These are phyloP conservation scores for Neodiprion pinetum DNA, from an alignment of 1,140 invertebrate species.

Conservation along the genomic window DNA sequence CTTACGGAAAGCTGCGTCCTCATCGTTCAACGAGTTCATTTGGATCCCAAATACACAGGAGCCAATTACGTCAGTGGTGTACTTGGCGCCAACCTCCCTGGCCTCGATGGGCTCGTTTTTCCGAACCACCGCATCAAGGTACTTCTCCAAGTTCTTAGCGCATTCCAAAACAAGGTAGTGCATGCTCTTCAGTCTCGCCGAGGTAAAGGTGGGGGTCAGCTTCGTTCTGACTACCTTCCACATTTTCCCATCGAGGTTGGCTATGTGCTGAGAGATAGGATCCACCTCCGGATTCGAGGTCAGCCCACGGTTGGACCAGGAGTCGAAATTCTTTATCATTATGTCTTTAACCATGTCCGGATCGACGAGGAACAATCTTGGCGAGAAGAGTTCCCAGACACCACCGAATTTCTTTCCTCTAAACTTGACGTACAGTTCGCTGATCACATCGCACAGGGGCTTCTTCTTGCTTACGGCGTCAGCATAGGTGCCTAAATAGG, in stretches of 20 bases:
- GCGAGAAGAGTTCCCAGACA: constrained; percentile 57
- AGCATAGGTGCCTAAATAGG: constrained; percentile 10
- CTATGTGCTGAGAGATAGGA: constrained; percentile 62
- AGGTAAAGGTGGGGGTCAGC: constrained; percentile 60
- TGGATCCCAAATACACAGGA: constrained; percentile 70
- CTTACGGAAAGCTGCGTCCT: constrained; percentile 62
- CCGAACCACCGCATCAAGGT: constrained; percentile 46
- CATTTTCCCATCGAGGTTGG: constrained; percentile 55
- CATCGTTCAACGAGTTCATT: constrained; percentile 63
- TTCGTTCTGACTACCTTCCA: constrained; percentile 61
- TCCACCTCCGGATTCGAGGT: constrained; percentile 62
- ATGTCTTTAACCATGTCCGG: constrained; percentile 65
- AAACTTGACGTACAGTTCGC: constrained; percentile 51
- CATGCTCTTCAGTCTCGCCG: constrained; percentile 61
- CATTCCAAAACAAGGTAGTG: constrained; percentile 57
- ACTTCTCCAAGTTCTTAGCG: constrained; percentile 48
- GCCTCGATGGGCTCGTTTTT: constrained; percentile 53
- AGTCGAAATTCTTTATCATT: constrained; percentile 66
- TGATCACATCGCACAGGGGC: constrained; percentile 53
- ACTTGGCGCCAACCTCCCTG: constrained; percentile 65
- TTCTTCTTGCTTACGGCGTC: constrained; percentile 34
- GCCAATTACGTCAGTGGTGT: constrained; percentile 70
- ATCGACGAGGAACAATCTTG: constrained; percentile 58
- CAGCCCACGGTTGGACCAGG: constrained; percentile 65
- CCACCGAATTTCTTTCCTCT: constrained; percentile 51